Percentiles rank a stretch among this genome's conserved stretches.
These are phyloP conservation scores for Donacobius atricapilla DNA, from an alignment of 2,113 vertebrate species.

Conservation along the genomic window DNA sequence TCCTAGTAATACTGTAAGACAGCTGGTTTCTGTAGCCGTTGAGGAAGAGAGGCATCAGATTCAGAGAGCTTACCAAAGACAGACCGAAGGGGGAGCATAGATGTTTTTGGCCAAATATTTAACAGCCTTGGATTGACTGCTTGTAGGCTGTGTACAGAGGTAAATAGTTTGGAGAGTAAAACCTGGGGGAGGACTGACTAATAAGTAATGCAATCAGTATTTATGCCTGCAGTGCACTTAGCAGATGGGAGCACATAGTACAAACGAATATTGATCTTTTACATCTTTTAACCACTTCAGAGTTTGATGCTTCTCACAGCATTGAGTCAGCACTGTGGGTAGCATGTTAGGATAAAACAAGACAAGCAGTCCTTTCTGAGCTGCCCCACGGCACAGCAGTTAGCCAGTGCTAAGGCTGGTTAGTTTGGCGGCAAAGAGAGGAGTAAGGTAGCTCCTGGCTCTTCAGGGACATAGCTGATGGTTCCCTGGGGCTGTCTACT, in stretches of 20 bases:
- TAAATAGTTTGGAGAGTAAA: not conserved
- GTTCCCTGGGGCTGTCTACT: not conserved
- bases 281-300: not conserved
- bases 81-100: not conserved
- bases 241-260: not conserved
- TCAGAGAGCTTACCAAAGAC: not conserved
- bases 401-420: not conserved
- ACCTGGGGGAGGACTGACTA: not conserved
- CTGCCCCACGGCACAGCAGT: not conserved
- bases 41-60: not conserved
- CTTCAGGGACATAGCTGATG: not conserved
- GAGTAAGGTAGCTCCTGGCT: not conserved
- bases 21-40: not conserved
- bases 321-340: not conserved
- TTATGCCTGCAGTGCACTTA: not conserved
- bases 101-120: not conserved
- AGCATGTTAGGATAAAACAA: accelerated
- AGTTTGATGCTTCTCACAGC: not conserved
- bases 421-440: not conserved
- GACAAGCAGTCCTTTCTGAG: not conserved
- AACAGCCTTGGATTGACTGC: not conserved
- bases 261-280: not conserved
- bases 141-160: not conserved
- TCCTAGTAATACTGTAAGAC: not conserved
- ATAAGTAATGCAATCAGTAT: not conserved